phyloP scores from a whole-genome alignment of 2,888 invertebrate species.

The Eristalinus aeneus region DNA sequence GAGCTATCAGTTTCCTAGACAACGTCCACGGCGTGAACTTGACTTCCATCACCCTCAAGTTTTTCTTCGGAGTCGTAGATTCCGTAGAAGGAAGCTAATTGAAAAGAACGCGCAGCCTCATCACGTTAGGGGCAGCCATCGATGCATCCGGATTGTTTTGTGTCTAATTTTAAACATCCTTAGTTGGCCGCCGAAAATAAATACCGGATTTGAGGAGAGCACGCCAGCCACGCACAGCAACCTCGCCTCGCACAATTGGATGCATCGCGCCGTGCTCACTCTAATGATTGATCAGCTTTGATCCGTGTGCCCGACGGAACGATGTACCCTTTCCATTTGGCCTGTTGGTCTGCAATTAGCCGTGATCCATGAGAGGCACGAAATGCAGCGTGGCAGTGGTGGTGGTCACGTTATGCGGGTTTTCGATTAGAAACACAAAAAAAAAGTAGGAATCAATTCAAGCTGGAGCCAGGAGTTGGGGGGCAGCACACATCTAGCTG shows the following conservation, averaged over 20 bases:
- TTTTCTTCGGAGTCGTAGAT: neutral
- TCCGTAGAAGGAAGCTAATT: neutral
- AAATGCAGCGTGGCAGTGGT: neutral
- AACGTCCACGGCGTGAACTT: neutral
- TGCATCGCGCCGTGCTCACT: neutral
- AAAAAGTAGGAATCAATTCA: neutral
- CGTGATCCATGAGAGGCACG: slow-evolving; percentile 3
- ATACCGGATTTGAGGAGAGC: neutral
- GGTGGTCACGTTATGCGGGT: slow-evolving; percentile 44
- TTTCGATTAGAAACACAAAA: neutral
- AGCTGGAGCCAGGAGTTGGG: neutral
- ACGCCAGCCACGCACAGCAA: neutral
- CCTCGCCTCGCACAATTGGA: neutral
- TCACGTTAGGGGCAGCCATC: neutral
- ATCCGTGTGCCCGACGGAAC: neutral
- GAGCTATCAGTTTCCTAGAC: neutral
- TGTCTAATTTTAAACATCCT: slow-evolving; percentile 35
- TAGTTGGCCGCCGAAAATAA: slow-evolving; percentile 29
- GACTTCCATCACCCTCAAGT: neutral
- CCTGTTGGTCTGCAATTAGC: slow-evolving; percentile 47
- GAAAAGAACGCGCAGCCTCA: neutral
- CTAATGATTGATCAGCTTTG: neutral
- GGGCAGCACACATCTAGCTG: slow-evolving; percentile 6
- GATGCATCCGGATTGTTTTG: neutral
- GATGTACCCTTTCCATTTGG: neutral